Conservation (phyloP, 2,888 invertebrate species). For the Malachius bipustulatus region DNA sequence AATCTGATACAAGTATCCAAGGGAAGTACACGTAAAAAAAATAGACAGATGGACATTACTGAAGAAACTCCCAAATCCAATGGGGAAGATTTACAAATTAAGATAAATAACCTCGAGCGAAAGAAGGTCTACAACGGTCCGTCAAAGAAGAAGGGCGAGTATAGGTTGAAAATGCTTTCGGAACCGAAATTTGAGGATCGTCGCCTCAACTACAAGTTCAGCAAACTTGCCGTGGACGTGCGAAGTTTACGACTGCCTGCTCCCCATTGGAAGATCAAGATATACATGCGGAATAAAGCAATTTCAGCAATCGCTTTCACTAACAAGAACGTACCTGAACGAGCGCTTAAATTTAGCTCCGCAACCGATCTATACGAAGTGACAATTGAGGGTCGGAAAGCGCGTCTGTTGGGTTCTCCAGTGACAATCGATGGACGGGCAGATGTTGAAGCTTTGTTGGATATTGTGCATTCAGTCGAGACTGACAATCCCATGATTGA, state of each 20-base stretch:
- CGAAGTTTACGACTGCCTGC: conserved; percentile 2
- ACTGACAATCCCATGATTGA: conserved; percentile 1
- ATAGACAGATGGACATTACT: too few species aligned
- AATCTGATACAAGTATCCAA: too few species aligned
- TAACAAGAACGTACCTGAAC: neutral
- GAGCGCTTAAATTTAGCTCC: neutral
- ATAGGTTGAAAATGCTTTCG: neutral
- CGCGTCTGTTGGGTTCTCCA: neutral
- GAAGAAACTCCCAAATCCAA: too few species aligned
- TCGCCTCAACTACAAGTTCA: neutral
- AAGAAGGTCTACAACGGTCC: too few species aligned
- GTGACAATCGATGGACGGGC: neutral
- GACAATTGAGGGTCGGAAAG: neutral
- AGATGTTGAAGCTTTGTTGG: conserved; percentile 2
- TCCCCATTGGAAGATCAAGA: neutral
- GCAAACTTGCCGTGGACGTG: neutral
- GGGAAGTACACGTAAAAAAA: too few species aligned
- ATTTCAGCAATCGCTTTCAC: conserved; percentile 1
- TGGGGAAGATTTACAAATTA: too few species aligned
- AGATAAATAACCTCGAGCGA: too few species aligned
- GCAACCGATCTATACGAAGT: neutral
- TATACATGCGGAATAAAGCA: neutral
- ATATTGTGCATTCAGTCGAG: neutral
- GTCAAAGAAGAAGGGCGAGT: too few species aligned
- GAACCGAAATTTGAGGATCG: neutral